Conservation (phyloP, 2,113 vertebrate species). For the Trogon melanurus region DNA sequence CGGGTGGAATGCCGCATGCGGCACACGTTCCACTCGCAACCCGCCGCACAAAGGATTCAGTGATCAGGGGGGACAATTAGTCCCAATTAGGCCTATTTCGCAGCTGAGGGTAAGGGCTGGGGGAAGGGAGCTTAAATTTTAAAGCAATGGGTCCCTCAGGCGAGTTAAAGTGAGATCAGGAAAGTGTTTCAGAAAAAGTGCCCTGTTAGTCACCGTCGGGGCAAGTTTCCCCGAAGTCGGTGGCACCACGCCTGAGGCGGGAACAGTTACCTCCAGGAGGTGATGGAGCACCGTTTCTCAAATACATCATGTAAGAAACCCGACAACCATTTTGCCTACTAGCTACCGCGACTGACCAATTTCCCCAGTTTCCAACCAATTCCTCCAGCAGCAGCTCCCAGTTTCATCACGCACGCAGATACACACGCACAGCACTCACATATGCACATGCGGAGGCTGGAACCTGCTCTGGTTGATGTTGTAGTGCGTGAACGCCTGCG, state of each 20-base stretch:
- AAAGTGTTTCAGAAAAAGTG: background rate
- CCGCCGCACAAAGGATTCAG: slow-evolving; percentile 64
- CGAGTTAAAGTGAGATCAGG: background rate
- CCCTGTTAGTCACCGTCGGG: background rate
- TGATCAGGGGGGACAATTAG: slow-evolving; percentile 67
- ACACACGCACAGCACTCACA: slow-evolving; percentile 82
- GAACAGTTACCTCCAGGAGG: background rate
- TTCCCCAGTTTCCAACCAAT: too few species aligned
- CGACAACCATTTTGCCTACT: accelerated
- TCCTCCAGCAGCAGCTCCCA: too few species aligned
- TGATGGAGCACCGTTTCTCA: background rate
- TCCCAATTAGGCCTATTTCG: slow-evolving; percentile 76
- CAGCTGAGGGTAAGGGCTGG: slow-evolving; percentile 59
- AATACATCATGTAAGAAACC: accelerated
- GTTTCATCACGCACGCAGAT: too few species aligned
- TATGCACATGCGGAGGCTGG: slow-evolving; percentile 97
- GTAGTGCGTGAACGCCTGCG: slow-evolving; percentile 98
- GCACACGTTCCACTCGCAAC: slow-evolving; percentile 58
- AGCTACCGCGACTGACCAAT: too few species aligned
- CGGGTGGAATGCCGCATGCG: slow-evolving; percentile 12
- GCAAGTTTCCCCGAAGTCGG: accelerated
- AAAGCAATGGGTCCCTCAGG: slow-evolving; percentile 47
- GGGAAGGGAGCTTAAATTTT: slow-evolving; percentile 53
- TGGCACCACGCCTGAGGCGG: background rate
- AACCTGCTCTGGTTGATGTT: slow-evolving; percentile 99